A percentile compares a stretch with the other conserved stretches of the same genome.
phyloP scores from a whole-genome alignment of 2,888 invertebrate genomes.

The Smittia sp. region DNA sequence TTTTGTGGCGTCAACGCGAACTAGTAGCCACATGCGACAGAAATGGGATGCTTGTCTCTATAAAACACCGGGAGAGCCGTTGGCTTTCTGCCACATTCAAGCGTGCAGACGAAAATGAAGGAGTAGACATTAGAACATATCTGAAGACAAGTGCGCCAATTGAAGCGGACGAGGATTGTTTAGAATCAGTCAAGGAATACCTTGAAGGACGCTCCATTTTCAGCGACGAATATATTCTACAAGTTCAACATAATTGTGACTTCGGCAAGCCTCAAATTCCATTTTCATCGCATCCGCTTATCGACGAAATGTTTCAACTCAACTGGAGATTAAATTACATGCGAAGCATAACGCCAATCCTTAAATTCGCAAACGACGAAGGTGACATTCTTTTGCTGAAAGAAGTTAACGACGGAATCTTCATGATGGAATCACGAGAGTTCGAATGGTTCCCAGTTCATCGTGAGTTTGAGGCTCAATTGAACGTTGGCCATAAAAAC shows the following conservation, averaged over 20 bases:
- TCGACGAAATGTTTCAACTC: not conserved
- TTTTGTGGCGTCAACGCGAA: slow-evolving; percentile 14
- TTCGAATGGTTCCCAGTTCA: slow-evolving; percentile 7
- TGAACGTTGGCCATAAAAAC: not conserved
- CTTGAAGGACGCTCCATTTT: not conserved
- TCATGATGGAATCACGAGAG: not conserved
- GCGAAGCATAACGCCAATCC: not conserved
- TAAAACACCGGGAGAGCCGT: not conserved
- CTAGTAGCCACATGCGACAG: not conserved
- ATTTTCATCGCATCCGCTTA: not conserved
- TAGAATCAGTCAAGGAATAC: not conserved
- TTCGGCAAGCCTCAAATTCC: not conserved
- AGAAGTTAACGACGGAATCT: not conserved
- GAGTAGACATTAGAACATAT: not conserved
- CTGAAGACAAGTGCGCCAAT: not conserved
- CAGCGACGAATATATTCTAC: not conserved
- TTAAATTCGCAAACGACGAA: not conserved
- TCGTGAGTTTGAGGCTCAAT: not conserved
- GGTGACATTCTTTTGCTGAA: not conserved
- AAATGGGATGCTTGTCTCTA: not conserved
- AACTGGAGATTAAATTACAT: not conserved
- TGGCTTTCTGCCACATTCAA: not conserved
- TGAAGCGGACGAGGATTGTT: not conserved
- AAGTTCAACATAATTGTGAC: not conserved
- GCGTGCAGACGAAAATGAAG: not conserved